A percentile compares a stretch with the other conserved stretches of the same genome.
Conservation (phyloP, 2,888 invertebrate genomes). For the Rhagonycha lutea region DNA sequence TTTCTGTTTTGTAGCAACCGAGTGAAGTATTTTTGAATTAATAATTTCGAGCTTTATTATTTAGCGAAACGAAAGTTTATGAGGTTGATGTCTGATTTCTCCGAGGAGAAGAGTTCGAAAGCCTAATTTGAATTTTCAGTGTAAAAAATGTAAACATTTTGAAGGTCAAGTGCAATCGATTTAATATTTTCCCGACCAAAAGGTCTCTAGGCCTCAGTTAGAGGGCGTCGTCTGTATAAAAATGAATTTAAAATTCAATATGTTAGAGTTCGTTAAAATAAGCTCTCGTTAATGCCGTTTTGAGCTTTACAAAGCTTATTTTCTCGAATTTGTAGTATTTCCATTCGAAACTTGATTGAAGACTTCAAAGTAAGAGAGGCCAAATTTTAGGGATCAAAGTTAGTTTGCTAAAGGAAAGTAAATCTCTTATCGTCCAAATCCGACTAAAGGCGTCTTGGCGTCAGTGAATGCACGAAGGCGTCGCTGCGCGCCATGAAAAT, state of each 20-base stretch:
- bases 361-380: constrained; percentile 16
- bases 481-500: constrained; percentile 25
- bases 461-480: constrained; percentile 28
- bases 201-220: not conserved
- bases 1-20: not conserved
- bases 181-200: not conserved
- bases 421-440: constrained; percentile 29
- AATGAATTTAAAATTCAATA: not conserved
- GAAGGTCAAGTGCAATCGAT: not conserved
- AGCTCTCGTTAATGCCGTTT: not conserved
- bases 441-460: constrained; percentile 20
- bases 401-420: constrained; percentile 28
- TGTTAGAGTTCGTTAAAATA: not conserved
- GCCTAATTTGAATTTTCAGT: not conserved
- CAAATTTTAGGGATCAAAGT: constrained; percentile 27
- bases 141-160: not conserved
- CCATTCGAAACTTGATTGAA: constrained; percentile 8
- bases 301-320: not conserved
- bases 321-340: not conserved
- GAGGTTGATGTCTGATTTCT: not conserved
- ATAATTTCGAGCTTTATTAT: not conserved
- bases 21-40: not conserved
- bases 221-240: not conserved
- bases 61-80: not conserved
- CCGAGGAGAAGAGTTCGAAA: not conserved